These are phyloP conservation scores for Chionis minor DNA, from an alignment of 2,113 vertebrate species.

Conservation along the genomic window DNA sequence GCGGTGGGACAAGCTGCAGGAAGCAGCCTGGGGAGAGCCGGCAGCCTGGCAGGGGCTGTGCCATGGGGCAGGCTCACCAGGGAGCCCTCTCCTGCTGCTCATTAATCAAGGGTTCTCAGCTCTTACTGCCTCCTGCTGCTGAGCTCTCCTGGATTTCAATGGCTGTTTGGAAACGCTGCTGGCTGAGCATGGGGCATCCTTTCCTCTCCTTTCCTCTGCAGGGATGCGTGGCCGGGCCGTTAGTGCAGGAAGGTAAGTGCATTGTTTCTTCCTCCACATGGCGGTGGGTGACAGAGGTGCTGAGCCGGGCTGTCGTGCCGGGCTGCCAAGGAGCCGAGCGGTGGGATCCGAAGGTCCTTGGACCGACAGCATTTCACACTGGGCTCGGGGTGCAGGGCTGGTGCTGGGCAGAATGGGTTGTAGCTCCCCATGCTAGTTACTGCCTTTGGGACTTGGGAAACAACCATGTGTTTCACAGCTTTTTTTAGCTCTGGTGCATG, in stretches of 20 bases:
- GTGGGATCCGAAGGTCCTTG: neutral
- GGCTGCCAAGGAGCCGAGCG: neutral
- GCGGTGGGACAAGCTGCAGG: rapidly evolving
- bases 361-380: neutral
- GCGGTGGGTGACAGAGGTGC: neutral
- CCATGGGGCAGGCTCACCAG: neutral
- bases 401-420: neutral
- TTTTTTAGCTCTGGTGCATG: neutral
- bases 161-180: neutral
- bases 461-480: neutral
- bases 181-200: neutral
- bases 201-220: neutral
- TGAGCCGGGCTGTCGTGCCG: neutral
- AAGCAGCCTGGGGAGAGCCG: neutral
- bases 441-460: neutral
- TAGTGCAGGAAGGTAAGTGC: neutral
- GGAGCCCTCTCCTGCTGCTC: neutral
- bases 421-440: neutral
- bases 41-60: neutral
- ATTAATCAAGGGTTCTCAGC: neutral
- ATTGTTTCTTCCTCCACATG: rapidly evolving
- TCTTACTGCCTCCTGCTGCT: neutral
- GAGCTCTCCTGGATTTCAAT: neutral
- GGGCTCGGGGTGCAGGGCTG: neutral
- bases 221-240: rapidly evolving